Percentiles rank a stretch among this genome's conserved stretches.
Conservation (phyloP, 2,113 vertebrate genomes). For the Gracilinanus agilis region DNA sequence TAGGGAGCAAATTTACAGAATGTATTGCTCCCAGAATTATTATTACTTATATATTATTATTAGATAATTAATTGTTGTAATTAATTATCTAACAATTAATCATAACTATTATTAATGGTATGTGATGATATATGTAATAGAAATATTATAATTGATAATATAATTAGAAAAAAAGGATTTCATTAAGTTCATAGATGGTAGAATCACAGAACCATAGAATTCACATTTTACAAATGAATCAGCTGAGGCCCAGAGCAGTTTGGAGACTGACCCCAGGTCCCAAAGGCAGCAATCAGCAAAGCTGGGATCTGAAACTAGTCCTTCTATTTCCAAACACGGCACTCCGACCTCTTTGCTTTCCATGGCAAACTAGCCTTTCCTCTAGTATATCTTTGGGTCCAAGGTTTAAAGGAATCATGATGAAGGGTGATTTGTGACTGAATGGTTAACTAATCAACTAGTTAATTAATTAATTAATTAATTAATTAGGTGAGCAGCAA, state of each 20-base stretch:
- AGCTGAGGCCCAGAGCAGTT: not conserved
- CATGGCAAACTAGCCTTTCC: slow-evolving; percentile 14
- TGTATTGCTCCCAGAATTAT: slow-evolving; percentile 6
- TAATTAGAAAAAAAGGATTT: slow-evolving; percentile 6
- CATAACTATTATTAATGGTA: no score
- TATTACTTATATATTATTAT: no score
- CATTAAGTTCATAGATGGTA: slow-evolving; percentile 36
- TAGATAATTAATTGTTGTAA: no score
- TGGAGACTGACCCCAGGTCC: not conserved
- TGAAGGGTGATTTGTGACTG: slow-evolving; percentile 50
- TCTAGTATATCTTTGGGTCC: slow-evolving; percentile 13
- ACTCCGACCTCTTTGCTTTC: not conserved
- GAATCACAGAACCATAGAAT: not conserved
- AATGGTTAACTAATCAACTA: slow-evolving; percentile 48
- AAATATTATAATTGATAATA: not conserved
- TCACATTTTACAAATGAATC: slow-evolving; percentile 10
- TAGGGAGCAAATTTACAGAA: slow-evolving; percentile 44
- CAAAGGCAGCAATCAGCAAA: not conserved
- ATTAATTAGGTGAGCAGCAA: slow-evolving; percentile 15
- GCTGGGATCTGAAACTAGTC: not conserved
- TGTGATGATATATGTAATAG: no score
- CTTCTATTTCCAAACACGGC: not conserved
- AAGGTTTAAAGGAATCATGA: slow-evolving; percentile 26
- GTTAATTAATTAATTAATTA: not conserved
- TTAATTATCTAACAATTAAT: no score